phyloP scores from a whole-genome alignment of 35 echinoderm and acorn worm genomes.

The Strongylocentrotus purpuratus region DNA sequence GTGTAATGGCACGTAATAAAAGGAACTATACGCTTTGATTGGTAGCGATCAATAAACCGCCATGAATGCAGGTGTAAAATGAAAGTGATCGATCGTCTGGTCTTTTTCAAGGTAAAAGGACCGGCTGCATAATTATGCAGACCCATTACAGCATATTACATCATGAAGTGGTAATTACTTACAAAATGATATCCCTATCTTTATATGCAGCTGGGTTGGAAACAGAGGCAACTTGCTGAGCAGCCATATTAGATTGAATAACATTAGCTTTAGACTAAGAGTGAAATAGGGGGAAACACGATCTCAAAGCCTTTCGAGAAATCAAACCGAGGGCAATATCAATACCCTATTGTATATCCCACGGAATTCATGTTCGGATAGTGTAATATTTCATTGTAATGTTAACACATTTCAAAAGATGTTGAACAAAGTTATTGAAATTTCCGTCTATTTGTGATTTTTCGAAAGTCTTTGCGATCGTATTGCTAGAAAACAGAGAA shows the following conservation, averaged over 20 bases:
- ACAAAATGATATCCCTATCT: not conserved
- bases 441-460: no score
- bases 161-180: not conserved
- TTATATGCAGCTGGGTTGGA: not conserved
- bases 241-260: not conserved
- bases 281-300: not conserved
- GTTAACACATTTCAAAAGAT: no score
- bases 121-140: not conserved
- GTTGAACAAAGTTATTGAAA: no score
- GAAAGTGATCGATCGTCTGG: not conserved
- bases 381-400: no score
- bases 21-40: conserved; percentile 2
- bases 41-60: not conserved
- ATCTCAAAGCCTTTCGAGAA: not conserved
- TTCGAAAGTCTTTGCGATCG: no score
- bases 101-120: not conserved
- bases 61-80: not conserved
- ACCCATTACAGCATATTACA: not conserved
- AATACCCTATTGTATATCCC: no score
- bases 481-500: no score
- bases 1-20: not conserved
- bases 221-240: not conserved
- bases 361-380: no score
- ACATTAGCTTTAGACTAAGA: not conserved
- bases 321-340: no score